These are phyloP conservation scores for Pelobates cultripes DNA, from an alignment of 2,797 vertebrate genomes.

Conservation along the genomic window DNA sequence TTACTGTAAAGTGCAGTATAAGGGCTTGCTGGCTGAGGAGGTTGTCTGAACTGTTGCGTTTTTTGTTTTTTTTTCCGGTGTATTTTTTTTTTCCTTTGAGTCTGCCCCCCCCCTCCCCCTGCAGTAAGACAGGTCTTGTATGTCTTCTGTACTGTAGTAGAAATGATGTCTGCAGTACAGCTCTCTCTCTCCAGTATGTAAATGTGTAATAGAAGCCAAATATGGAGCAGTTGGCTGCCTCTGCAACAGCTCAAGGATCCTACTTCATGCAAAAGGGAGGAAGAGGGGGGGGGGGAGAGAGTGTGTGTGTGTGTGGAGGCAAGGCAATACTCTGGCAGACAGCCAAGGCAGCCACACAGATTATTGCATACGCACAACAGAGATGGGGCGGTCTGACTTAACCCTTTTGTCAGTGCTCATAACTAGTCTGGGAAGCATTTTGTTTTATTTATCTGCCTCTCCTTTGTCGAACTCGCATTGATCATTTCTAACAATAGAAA, in stretches of 20 bases:
- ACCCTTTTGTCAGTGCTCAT: constrained; percentile 64
- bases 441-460: neutral
- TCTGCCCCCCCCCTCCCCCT: constrained; percentile 80
- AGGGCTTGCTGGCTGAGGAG: constrained; percentile 77
- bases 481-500: neutral
- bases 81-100: constrained; percentile 60
- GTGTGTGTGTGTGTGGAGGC: constrained; percentile 64
- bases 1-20: constrained; percentile 88
- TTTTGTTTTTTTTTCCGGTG: constrained; percentile 36
- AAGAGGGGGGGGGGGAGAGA: neutral
- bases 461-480: neutral
- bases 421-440: constrained; percentile 18
- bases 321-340: constrained; percentile 73
- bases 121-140: constrained; percentile 84
- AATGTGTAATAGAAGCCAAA: constrained; percentile 85
- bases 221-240: constrained; percentile 90
- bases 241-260: constrained; percentile 81
- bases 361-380: constrained; percentile 71
- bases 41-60: constrained; percentile 61
- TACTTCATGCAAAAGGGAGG: constrained; percentile 77
- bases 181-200: constrained; percentile 78
- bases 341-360: constrained; percentile 73
- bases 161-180: constrained; percentile 89
- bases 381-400: constrained; percentile 69
- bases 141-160: constrained; percentile 86